Base-by-base conservation (phyloP, 2,888 invertebrate genomes). In the Volucella zonaria region DNA sequence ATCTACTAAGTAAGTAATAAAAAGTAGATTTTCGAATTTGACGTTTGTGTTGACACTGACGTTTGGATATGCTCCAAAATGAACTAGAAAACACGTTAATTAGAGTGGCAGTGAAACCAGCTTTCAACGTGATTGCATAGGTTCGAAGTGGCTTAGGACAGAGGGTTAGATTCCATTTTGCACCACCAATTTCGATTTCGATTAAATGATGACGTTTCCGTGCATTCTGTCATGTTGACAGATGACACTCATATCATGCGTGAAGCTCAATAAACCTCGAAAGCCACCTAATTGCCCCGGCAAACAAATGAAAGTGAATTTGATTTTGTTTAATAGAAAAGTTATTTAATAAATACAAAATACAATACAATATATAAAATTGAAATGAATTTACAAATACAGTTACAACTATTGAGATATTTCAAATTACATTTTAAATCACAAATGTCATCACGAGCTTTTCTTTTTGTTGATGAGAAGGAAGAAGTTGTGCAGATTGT, bases 371-470 rank as follows among this genome's bases (percentile, higher is more conserved):
- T 18, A 14, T 15, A 23, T 61, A 61, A 54, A 67, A 54, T 43
- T 54, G 54, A 45, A 2, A 43, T 9, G 2, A 61, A 51, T 61
- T 51, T 51, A 11, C 4, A 61, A 51, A 54, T 51, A 59, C 62
- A 54, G 51, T 74, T 31, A 78, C 42, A 83, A 56, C 64, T 78
- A 78, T 31, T 74, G 68, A 83, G 74, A 75, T 76, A 74, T 76
- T 83, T 12, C 42, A 61, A 79, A 83, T 79, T 83, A 79, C 12
- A 83, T 71, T 79, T 79, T 75, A 79, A 38, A 83, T 83, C 83
- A 83, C 83, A 83, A 66, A 68, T 75, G 79, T 83, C 79, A 80
- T 83, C 83, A 83, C 83, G 49, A 59, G 54, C 47, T 74, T 58
- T 23, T 23, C 1, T 47, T 23, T 18, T 18, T 11, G 6, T 15